Base-by-base conservation (phyloP, 2,888 invertebrate species). In the Isoperla grammatica region DNA sequence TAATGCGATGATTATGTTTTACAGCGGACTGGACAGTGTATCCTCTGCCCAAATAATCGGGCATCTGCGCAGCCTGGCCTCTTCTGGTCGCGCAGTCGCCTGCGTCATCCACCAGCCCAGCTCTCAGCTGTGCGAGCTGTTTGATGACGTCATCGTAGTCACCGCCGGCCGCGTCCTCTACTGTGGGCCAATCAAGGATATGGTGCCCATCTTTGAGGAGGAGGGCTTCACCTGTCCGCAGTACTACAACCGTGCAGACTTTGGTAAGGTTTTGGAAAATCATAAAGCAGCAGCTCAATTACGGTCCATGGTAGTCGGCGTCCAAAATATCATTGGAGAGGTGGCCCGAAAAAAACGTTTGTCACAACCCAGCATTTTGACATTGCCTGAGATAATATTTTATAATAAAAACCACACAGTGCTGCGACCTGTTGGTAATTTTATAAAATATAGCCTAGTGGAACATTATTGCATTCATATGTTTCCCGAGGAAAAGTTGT, bases 21-120 rank as follows among this genome's bases (percentile, higher is more conserved):
- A 15, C 64, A 83, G 83, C 63, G 83, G 84, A 1, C 74, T 84
- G 39, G 83, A 84, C 68, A 79, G 82, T 42, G 81, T 84, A 0
- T 84, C 87, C 0, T 87, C 87, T n/a, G 79, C 82, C 73, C 87
- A 82, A 74, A 78, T 78, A 48, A 78, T 84, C 1, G 75, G 76
- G 1, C 76, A 87, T 4, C 74, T 89, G 13, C 80, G 81, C 65
- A 75, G 78, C 8, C 79, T 88, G 55, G 84, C 87, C 0, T 75
- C 76, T 13, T 76, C 76, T 15, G 88, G 88, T 0, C 78, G 87
- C 42, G 87, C 86, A 0, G 81, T 90, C 5, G 83, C 85, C 15
- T 88, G 88, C 68, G 84, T 87, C n/a, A 81, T 90, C 64, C 90
- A 90, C 74, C 89, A 90, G 69, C 89, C 90, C 0, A 87, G 86